Evolutionary conservation across 2,888 invertebrate genomes (phyloP), one percentile per base, ranked within the genome.

Genomic region (Philereme vetulata): DNA sequence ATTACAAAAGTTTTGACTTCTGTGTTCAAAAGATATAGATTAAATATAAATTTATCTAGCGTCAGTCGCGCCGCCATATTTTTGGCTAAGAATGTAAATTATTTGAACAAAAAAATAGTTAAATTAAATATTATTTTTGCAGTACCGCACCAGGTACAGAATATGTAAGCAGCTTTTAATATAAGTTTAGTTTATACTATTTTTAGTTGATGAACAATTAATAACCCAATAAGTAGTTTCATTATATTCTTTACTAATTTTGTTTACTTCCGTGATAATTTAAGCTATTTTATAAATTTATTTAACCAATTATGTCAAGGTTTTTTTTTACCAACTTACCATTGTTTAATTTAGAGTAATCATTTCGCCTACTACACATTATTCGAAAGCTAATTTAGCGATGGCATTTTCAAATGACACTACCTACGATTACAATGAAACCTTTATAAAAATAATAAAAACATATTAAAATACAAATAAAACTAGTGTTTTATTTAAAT

Each of bases 391-490:
- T 87, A 82, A 79, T 84, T 78, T 82, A 84, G 84, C 85, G 78
- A 84, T 85, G 80, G 56, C 85, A 87, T 86, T 82, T 86, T 84
- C 80, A 88, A 89, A 86, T 86, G 85, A 90, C 89, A 90, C 88
- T 88, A 89, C 86, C 86, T 90, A 89, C 83, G 80, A 85, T 87
- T 85, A 88, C 86, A 86, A 87, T 89, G 84, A 90, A 91, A 88
- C 85, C 81, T 88, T 90, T 90, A 88, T 88, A 86, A 89, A 88
- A 88, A 85, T 84, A 87, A 88, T 58, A 65, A 85, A 87, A 74
- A 81, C 74, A 70, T 75, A 84, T 86, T 82, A 82, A 80, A 77
- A 59, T 59, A 48, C 2, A n/a, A n/a, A n/a, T n/a, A n/a, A n/a
- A n/a, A 53, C 9, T 47, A 52, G 70, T 71, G 83, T 88, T 82